Conservation (phyloP, 2,888 invertebrate genomes). For the Campoletis raptor region DNA sequence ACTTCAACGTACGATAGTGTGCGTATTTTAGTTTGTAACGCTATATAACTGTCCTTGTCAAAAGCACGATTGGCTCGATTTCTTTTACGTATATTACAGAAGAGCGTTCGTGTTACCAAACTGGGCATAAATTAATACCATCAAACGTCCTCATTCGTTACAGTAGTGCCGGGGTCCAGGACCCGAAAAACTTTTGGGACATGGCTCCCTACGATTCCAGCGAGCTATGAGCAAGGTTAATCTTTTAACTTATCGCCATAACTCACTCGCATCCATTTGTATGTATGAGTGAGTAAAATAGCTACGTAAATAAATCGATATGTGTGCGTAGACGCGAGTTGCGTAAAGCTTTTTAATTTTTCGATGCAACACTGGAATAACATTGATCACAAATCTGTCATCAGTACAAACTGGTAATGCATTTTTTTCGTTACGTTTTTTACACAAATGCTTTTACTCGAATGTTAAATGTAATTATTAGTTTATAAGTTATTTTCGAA, state of each 20-base stretch:
- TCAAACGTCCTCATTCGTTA: constrained; percentile 84
- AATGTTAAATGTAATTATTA: background rate
- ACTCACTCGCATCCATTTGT: constrained; percentile 78
- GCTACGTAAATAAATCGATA: constrained; percentile 31
- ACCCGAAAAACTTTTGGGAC: constrained; percentile 67
- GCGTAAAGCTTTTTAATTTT: background rate
- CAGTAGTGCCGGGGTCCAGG: constrained; percentile 69
- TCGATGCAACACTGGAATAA: background rate
- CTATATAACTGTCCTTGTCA: constrained; percentile 48
- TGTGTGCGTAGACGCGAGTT: constrained; percentile 1
- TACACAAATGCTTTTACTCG: background rate
- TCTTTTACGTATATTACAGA: constrained; percentile 26
- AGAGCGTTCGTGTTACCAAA: constrained; percentile 81
- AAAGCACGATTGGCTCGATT: constrained; percentile 41
- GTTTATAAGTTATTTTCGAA: background rate
- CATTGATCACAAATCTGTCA: background rate
- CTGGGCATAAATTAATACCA: constrained; percentile 84
- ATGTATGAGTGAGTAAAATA: constrained; percentile 18
- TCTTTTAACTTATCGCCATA: constrained; percentile 81
- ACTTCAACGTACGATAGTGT: background rate
- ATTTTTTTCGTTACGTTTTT: background rate
- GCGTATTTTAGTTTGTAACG: constrained; percentile 4
- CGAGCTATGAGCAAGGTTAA: constrained; percentile 82
- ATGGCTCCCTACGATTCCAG: constrained; percentile 62
- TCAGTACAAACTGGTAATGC: background rate